Base-by-base conservation (phyloP, 2,797 vertebrate genomes). In the Salarias fasciatus region DNA sequence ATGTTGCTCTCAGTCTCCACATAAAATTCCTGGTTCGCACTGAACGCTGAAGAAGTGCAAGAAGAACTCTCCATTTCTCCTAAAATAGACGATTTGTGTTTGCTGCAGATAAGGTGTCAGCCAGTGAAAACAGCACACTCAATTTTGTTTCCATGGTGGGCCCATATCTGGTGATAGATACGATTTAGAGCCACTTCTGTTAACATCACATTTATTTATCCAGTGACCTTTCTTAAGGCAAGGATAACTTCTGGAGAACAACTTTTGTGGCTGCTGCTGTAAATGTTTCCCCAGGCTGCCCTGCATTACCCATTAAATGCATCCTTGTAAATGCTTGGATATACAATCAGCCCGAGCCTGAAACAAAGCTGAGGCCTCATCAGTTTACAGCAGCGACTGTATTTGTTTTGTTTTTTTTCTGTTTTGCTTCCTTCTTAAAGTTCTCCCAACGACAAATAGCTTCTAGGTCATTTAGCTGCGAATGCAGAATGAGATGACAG, bases 121-220 rank as follows among this genome's bases (percentile, higher is more conserved):
- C 31, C 11, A 30, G 47, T 36, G 28, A 63, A 78, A 75, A 75
- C 71, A 53, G 31, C 5, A 2, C 52, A 57, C 55, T 71, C 59
- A 37, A 58, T 84, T 77, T 51, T 66, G 64, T 77, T 76, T 61
- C 77, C 47, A 18, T 14, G 47, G 66, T 15, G 72, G 63, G 51
- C 57, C 31, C 35, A 29, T 55, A 53, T 69, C 55, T 60, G 58
- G 46, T 41, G 51, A 73, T 42, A 51, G 69, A 72, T 58, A 53
- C 43, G 0, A 72, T 80, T 82, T 72, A 59, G 30, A 54, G 63
- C 42, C 64, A 62, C 40, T 79, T 62, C 40, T 63, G 40, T 58
- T 68, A 71, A 72, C 67, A 68, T 79, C 54, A 11, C 69, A 72
- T 84, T 78, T 67, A 70, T 77, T 84, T 67, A 72, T 61, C 65